Conservation (phyloP, 2,797 vertebrate species). For the Octomys mimax region DNA sequence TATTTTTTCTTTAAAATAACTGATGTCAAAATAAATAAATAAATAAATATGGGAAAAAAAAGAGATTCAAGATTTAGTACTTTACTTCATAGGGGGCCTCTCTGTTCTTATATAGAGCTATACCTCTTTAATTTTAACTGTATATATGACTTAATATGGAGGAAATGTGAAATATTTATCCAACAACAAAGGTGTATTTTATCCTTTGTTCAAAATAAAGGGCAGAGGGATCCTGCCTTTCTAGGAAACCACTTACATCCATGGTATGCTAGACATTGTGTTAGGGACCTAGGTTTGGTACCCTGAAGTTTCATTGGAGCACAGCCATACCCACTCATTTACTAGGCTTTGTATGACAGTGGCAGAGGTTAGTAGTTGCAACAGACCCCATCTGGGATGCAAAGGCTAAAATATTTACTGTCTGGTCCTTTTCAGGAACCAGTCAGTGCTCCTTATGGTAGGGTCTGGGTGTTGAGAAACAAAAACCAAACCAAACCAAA, state of each 20-base stretch:
- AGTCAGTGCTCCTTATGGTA: neutral
- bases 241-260: neutral
- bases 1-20: no score
- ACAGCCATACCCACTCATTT: neutral
- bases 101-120: constrained; percentile 6
- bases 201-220: constrained; percentile 26
- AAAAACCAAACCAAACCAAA: neutral
- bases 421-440: neutral
- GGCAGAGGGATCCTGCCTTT: neutral
- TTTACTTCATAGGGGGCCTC: neutral
- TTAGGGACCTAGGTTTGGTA: neutral
- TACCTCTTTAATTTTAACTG: neutral
- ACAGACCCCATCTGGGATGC: neutral
- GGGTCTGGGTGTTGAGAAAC: neutral
- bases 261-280: neutral
- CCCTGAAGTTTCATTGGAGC: constrained; percentile 3
- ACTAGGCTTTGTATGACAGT: neutral
- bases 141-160: neutral
- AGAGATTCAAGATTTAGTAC: neutral
- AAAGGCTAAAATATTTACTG: neutral
- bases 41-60: no score
- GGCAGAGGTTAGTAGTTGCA: neutral
- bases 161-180: neutral
- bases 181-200: neutral
- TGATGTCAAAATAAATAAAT: no score